Conservation (phyloP, 2,888 invertebrate genomes). For the Dascillus cervinus region DNA sequence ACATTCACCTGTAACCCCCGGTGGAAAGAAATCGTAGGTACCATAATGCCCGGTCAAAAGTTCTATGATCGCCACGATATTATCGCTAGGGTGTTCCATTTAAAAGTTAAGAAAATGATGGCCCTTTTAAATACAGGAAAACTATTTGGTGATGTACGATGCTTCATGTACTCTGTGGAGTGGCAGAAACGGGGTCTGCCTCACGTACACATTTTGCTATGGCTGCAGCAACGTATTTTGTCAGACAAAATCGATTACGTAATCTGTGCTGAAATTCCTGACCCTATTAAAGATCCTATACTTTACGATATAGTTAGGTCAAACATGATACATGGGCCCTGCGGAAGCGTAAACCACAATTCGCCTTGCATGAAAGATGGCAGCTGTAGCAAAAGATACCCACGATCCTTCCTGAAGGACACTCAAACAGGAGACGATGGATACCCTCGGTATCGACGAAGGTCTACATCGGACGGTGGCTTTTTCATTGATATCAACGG, state of each 20-base stretch:
- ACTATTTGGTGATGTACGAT: conserved; percentile 23
- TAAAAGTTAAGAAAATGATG: conserved; percentile 22
- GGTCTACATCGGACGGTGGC: conserved; percentile 4
- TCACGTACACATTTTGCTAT: conserved; percentile 29
- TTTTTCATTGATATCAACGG: conserved; percentile 4
- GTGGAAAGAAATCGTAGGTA: conserved; percentile 23
- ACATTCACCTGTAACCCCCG: conserved; percentile 31
- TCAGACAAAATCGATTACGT: conserved; percentile 29
- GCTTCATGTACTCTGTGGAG: conserved; percentile 28
- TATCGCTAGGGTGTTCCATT: conserved; percentile 22
- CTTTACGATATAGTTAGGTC: conserved; percentile 24
- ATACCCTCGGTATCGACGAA: conserved; percentile 26
- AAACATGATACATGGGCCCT: conserved; percentile 33
- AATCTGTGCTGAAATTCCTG: conserved; percentile 31
- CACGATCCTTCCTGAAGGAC: conserved; percentile 15
- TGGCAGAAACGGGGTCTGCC: conserved; percentile 29
- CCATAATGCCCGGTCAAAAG: conserved; percentile 8
- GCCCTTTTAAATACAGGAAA: conserved; percentile 17
- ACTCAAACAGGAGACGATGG: conserved; percentile 24
- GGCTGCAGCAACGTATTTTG: conserved; percentile 24
- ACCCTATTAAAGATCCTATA: conserved; percentile 23
- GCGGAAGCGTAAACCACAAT: conserved; percentile 30
- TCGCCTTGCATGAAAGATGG: conserved; percentile 38
- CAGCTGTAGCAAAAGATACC: conserved; percentile 29
- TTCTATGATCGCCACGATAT: conserved; percentile 21